Evolutionary conservation across 1,140 invertebrate species (phyloP), one percentile per base, ranked within the genome.

Genomic region (Contarinia nasturtii): DNA sequence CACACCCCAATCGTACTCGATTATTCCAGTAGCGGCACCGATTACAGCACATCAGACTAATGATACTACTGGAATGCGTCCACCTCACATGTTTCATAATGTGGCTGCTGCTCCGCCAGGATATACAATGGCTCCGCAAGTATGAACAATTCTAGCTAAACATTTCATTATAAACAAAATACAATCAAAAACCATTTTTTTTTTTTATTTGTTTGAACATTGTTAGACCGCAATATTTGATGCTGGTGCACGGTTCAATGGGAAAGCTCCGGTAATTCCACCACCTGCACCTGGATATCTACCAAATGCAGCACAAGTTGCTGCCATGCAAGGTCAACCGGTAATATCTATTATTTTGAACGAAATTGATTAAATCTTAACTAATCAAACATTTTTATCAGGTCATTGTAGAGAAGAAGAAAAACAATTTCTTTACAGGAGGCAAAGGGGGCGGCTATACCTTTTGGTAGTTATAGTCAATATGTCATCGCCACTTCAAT

Each of bases 231-330:
- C 22, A 14, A 21, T 27, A 5, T 44, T 44, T 44, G 43, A 44
- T 44, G 22, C 7, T 27, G 43, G 43, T 7, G 43, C 43, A 12
- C 14, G 43, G 2, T 44, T 44, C 22, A 44, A 44, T 15, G 43
- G 43, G 27, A 22, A 33, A 22, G 20, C 11, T 5, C 22, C 43
- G n/a, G 12, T 44, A 17, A 33, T 44, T 27, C 43, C 43, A 22
- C 43, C 43, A 14, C 43, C 43, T 27, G 20, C 43, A n/a, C 43
- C 43, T n/a, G 43, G 43, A 22, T 44, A 44, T 44, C 5, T 33
- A n/a, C 43, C 43, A n/a, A 44, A 44, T 33, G 20, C 43, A 33
- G 43, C 43, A 5, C 43, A 44, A 14, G 18, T 44, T 44, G 43
- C 43, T 7, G 43, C 43, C 2, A 44, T 44, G 43, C 10, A 8